Conservation (phyloP, 2,113 vertebrate genomes). For the Eonycteris spelaea region DNA sequence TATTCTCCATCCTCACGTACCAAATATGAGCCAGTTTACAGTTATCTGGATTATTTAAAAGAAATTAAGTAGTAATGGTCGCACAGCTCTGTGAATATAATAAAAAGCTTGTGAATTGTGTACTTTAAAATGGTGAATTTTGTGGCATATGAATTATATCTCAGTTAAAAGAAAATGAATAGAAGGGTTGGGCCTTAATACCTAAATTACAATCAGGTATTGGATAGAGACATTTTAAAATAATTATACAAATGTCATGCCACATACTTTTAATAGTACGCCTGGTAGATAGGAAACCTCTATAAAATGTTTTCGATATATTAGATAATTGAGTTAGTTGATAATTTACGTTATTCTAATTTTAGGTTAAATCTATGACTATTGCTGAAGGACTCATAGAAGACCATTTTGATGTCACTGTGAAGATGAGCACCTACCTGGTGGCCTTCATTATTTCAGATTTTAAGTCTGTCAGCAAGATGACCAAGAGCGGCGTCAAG, state of each 20-base stretch:
- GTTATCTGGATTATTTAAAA: neutral
- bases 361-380: slow-evolving; percentile 86
- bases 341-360: neutral
- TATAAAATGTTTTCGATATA: neutral
- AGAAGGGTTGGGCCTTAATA: neutral
- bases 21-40: neutral
- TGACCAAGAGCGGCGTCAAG: slow-evolving; percentile 87
- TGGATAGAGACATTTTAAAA: neutral
- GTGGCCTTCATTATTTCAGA: slow-evolving; percentile 94
- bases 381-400: slow-evolving; percentile 86
- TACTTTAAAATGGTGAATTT: slow-evolving; percentile 17
- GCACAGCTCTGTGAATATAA: neutral
- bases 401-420: slow-evolving; percentile 91
- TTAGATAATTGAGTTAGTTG: neutral
- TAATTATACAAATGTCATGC: neutral
- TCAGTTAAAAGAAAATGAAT: neutral
- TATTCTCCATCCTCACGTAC: neutral
- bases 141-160: neutral
- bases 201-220: neutral
- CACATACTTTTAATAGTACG: neutral
- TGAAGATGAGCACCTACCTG: slow-evolving; percentile 95
- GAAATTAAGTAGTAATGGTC: neutral
- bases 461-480: slow-evolving; percentile 91
- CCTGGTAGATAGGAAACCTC: neutral
- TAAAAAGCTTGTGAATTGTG: neutral